Evolutionary conservation across 92 coral and sea anemone species (phyloP).

Genomic region (Parazoanthus darwini): DNA sequence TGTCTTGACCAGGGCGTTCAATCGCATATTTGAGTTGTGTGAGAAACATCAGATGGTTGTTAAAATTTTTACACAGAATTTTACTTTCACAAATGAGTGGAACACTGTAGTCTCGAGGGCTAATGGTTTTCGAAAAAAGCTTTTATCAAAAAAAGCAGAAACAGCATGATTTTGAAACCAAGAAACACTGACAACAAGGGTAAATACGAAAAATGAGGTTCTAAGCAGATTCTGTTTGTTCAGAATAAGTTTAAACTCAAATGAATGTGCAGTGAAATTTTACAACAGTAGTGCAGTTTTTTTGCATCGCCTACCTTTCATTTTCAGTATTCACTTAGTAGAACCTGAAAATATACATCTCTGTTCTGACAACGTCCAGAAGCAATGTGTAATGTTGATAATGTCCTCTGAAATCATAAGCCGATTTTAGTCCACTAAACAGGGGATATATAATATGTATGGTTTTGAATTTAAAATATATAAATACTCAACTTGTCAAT

Average conservation of each 20-base stretch:
- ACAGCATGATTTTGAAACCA: background rate
- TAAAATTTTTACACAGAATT: background rate
- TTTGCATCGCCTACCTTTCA: background rate
- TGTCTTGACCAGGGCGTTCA: background rate
- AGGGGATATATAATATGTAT: conserved; percentile 18
- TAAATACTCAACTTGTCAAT: conserved; percentile 31
- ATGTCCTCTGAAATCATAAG: background rate
- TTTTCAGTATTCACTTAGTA: background rate
- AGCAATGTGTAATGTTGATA: background rate
- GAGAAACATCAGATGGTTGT: background rate
- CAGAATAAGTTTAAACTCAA: background rate
- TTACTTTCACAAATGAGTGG: too few species aligned
- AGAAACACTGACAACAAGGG: background rate
- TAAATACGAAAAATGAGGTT: background rate
- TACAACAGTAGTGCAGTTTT: background rate
- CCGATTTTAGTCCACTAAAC: conserved; percentile 24
- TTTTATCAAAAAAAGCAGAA: too few species aligned
- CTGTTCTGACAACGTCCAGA: background rate
- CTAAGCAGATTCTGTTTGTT: background rate
- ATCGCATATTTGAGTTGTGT: background rate
- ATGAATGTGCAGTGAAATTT: background rate
- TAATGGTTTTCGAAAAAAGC: background rate
- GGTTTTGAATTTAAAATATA: conserved; percentile 38
- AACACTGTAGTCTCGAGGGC: too few species aligned
- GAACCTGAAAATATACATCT: background rate